These are phyloP conservation scores for Aphrophora alni DNA, from an alignment of 2,888 invertebrate genomes.

Conservation along the genomic window DNA sequence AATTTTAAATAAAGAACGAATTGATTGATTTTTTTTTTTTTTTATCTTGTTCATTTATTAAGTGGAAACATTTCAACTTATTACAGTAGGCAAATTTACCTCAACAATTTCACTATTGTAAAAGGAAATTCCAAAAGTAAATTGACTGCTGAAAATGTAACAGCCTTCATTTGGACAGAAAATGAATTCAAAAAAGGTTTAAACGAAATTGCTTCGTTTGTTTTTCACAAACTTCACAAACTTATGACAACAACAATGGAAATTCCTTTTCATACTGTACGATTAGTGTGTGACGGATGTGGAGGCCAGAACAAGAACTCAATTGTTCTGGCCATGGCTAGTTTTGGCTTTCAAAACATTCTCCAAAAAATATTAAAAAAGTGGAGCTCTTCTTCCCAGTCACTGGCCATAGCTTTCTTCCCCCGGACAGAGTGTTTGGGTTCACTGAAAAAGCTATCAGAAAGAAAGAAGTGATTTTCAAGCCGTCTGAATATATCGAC, in stretches of 20 bases:
- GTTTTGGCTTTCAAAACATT: slow-evolving; percentile 47
- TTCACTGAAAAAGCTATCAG: slow-evolving; percentile 48
- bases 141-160: slow-evolving; percentile 49
- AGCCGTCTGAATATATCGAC: slow-evolving; percentile 42
- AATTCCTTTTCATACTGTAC: not conserved
- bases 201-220: slow-evolving; percentile 52
- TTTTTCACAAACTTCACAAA: slow-evolving; percentile 49
- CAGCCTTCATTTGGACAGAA: slow-evolving; percentile 53
- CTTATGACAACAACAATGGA: slow-evolving; percentile 30
- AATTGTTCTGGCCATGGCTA: slow-evolving; percentile 50
- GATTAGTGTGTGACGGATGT: slow-evolving; percentile 31
- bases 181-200: slow-evolving; percentile 51
- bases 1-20: no score
- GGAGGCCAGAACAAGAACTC: slow-evolving; percentile 52
- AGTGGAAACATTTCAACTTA: no score
- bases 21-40: no score
- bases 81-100: slow-evolving; percentile 53
- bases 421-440: slow-evolving; percentile 50
- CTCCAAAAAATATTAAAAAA: slow-evolving; percentile 39
- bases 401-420: slow-evolving; percentile 51
- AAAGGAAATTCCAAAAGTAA: slow-evolving; percentile 50
- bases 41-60: no score
- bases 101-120: slow-evolving; percentile 54
- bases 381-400: slow-evolving; percentile 50
- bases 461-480: slow-evolving; percentile 42